These are phyloP conservation scores for Atopsyche davidsoni DNA, from an alignment of 1,140 invertebrate genomes.

Conservation along the genomic window DNA sequence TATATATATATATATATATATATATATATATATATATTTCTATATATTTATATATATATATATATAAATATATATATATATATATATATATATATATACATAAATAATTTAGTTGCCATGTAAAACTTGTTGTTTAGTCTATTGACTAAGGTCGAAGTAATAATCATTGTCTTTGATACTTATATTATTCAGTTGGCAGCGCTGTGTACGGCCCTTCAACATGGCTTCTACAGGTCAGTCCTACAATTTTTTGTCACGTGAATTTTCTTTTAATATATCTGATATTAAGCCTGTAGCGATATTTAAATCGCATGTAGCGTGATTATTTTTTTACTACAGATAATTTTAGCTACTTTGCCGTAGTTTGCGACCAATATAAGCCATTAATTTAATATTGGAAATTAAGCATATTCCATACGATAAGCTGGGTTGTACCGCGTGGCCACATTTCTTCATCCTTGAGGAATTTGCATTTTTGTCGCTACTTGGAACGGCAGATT, in stretches of 20 bases:
- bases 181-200: slow-evolving; percentile 36
- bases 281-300: slow-evolving; percentile 10
- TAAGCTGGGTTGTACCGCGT: slow-evolving; percentile 49
- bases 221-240: slow-evolving; percentile 51
- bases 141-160: background rate
- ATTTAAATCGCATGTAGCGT: slow-evolving; percentile 4
- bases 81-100: background rate
- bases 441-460: slow-evolving; percentile 45
- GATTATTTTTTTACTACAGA: background rate
- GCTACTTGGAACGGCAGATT: background rate
- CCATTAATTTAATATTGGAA: slow-evolving; percentile 31
- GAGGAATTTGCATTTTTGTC: slow-evolving; percentile 26
- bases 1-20: background rate
- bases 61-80: background rate
- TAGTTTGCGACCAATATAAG: slow-evolving; percentile 29
- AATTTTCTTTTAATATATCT: slow-evolving; percentile 16
- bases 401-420: slow-evolving; percentile 30
- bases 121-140: background rate
- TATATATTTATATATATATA: background rate
- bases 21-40: background rate
- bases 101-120: background rate
- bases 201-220: slow-evolving; percentile 45
- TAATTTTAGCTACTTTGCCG: slow-evolving; percentile 22
- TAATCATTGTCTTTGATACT: background rate
- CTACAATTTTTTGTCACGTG: slow-evolving; percentile 43